These are phyloP conservation scores for Mythimna ferrago DNA, from an alignment of 2,888 invertebrate genomes.

Conservation along the genomic window DNA sequence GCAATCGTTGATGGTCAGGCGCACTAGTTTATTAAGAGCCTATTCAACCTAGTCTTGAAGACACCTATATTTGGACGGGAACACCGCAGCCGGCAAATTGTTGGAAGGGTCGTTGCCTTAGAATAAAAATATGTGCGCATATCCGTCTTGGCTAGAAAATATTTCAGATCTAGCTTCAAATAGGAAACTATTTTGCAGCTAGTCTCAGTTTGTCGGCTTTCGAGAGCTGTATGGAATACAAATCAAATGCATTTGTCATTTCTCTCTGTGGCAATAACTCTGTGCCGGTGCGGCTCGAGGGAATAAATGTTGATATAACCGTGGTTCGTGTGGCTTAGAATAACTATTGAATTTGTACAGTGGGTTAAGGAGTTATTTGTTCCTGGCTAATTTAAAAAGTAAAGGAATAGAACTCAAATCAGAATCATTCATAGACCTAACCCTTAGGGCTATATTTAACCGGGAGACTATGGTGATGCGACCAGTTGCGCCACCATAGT, in stretches of 20 bases:
- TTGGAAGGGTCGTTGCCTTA: neutral
- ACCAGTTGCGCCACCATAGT: too few relatives aligned
- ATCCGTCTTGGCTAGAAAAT: conserved; percentile 12
- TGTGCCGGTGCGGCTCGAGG: conserved; percentile 1
- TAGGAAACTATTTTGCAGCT: conserved; percentile 24
- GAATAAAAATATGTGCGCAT: conserved; percentile 28
- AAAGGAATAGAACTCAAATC: too few relatives aligned
- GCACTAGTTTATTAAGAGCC: too few relatives aligned
- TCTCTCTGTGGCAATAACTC: conserved; percentile 50
- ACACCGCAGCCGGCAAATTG: too few relatives aligned
- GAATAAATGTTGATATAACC: conserved; percentile 39
- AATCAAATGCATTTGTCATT: conserved; percentile 70
- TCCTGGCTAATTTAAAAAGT: neutral
- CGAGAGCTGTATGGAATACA: conserved; percentile 61
- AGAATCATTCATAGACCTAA: too few relatives aligned
- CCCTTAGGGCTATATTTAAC: too few relatives aligned
- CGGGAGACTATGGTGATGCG: too few relatives aligned
- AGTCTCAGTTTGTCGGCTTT: conserved; percentile 42
- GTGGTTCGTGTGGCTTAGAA: conserved; percentile 10
- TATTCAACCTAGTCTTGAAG: too few relatives aligned
- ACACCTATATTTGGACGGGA: too few relatives aligned
- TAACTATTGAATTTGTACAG: conserved; percentile 4
- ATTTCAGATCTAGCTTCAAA: neutral
- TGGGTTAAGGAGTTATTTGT: neutral
- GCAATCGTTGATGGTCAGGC: too few relatives aligned